These are phyloP conservation scores for Bradynema listronoti DNA, from an alignment of 1,140 invertebrate species.

Conservation along the genomic window DNA sequence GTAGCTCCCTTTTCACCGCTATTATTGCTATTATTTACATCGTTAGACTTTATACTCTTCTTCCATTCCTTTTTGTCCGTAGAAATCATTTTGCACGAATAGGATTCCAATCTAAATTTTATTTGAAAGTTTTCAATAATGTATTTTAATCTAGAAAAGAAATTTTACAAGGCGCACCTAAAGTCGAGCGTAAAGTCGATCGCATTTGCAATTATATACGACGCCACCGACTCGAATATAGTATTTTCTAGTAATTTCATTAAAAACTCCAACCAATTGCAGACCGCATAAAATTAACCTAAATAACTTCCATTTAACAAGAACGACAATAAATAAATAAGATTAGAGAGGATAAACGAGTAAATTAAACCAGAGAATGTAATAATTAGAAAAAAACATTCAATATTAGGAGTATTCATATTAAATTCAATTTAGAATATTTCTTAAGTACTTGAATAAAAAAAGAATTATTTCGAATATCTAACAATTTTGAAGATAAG, in stretches of 20 bases:
- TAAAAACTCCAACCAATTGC: no score
- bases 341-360: neutral
- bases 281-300: no score
- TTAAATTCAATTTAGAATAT: no score
- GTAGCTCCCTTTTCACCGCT: conserved; percentile 26
- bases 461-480: no score
- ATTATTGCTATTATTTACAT: conserved; percentile 7
- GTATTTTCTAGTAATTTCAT: conserved; percentile 55
- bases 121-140: no score
- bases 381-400: no score
- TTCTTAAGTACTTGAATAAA: no score
- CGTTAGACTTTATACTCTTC: conserved; percentile 26
- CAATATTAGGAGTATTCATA: no score
- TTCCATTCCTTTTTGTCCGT: conserved; percentile 56
- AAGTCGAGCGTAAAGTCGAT: conserved; percentile 48
- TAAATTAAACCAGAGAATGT: no score
- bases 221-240: conserved; percentile 40
- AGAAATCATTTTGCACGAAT: conserved; percentile 56
- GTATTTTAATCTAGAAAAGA: no score
- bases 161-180: conserved; percentile 41
- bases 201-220: conserved; percentile 29
- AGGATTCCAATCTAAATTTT: conserved; percentile 53
- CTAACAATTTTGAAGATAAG: no score
- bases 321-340: conserved; percentile 7
- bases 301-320: no score